Evolutionary conservation across 2,797 vertebrate genomes (phyloP).

Genomic region (Falco rusticolus): DNA sequence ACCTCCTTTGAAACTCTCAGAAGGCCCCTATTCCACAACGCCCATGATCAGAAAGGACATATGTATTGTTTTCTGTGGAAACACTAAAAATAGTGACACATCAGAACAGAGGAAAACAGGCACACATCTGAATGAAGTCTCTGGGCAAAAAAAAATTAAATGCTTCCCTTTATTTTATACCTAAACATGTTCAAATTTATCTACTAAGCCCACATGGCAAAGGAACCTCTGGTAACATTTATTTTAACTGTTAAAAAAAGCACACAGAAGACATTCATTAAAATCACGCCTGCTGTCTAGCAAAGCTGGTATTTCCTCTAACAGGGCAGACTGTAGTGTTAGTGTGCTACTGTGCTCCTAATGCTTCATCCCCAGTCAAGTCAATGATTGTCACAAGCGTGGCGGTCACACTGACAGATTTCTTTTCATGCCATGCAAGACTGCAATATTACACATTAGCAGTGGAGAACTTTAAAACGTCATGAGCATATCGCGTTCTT

Average conservation of each 20-base stretch:
- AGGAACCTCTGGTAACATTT: background rate
- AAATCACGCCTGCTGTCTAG: background rate
- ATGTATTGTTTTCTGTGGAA: background rate
- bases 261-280: background rate
- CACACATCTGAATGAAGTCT: background rate
- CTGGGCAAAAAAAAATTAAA: background rate
- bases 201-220: background rate
- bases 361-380: background rate
- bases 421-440: background rate
- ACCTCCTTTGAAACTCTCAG: background rate
- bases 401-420: background rate
- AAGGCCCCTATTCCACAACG: background rate
- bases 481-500: conserved; percentile 93
- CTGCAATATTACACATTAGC: background rate
- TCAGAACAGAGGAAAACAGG: background rate
- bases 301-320: background rate
- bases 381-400: background rate
- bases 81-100: background rate
- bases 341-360: background rate
- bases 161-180: background rate
- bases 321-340: background rate
- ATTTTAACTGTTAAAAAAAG: conserved; percentile 41
- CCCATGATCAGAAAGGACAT: background rate
- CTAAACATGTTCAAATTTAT: background rate
- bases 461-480: conserved; percentile 82